Conservation (phyloP, 2,797 vertebrate species). For the Xenentodon cancila region DNA sequence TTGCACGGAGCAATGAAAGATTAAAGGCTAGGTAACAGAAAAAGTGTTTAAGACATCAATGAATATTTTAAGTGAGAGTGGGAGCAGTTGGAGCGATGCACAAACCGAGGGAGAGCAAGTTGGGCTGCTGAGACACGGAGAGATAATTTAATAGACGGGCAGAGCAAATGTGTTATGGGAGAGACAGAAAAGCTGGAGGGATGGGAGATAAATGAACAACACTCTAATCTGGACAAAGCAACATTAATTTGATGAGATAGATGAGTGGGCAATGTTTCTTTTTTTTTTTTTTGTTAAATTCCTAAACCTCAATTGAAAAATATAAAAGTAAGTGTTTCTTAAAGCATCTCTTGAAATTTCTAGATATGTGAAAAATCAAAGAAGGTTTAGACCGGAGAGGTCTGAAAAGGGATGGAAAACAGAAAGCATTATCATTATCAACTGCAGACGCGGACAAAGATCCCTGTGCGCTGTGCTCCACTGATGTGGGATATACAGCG, state of each 20-base stretch:
- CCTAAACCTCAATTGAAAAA: slow-evolving; percentile 31
- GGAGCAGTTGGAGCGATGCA: slow-evolving; percentile 58
- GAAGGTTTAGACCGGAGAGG: slow-evolving; percentile 13
- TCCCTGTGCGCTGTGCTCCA: neutral
- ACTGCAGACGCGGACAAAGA: neutral
- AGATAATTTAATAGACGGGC: slow-evolving; percentile 71
- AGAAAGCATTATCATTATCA: neutral
- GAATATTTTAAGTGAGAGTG: slow-evolving; percentile 72
- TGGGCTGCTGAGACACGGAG: slow-evolving; percentile 61
- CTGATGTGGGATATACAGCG: neutral
- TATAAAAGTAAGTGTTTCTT: neutral
- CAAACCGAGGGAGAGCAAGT: slow-evolving; percentile 50
- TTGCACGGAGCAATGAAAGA: slow-evolving; percentile 29
- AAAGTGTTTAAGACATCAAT: slow-evolving; percentile 74
- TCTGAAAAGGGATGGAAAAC: slow-evolving; percentile 18
- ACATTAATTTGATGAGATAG: slow-evolving; percentile 67
- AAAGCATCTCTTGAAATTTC: neutral
- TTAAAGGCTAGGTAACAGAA: slow-evolving; percentile 54
- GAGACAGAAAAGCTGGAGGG: slow-evolving; percentile 63
- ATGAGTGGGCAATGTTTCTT: slow-evolving; percentile 50
- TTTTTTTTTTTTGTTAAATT: slow-evolving; percentile 42
- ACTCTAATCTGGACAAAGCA: slow-evolving; percentile 57
- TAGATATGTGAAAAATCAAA: neutral
- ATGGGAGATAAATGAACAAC: slow-evolving; percentile 64
- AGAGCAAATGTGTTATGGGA: slow-evolving; percentile 60